Evolutionary conservation across 2,113 vertebrate species (phyloP), one percentile per base, ranked within the genome.

Genomic region (Neodon shergylaensis): DNA sequence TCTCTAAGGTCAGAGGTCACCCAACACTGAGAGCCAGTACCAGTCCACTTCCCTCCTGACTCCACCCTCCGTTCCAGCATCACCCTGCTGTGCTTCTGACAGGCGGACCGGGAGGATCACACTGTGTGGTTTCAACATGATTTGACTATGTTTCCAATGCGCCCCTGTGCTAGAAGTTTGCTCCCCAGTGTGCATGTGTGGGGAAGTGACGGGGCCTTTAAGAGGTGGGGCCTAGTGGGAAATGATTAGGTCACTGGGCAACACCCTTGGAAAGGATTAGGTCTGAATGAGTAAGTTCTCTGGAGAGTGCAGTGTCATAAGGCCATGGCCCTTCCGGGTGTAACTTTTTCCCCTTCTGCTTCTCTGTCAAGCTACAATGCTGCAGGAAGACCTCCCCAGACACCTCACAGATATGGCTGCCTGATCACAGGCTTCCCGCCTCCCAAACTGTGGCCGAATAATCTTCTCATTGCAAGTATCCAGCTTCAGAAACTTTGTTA

Each of bases 31-130:
- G 13, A 39, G 11, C 13, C 10, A 76, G 90, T 0, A 42, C 17
- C 44, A 19, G 21, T 17, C 63, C 78, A 22, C 52, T 52, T 73
- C 5, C 22, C 24, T 85, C n/a, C 21, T 0, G 1, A 73, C 5
- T 14, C 22, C 26, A 7, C 19, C 36, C n/a, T 79, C 49, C 5
- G 11, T 31, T 33, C 12, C 44, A 26, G 28, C 31, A 7, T 33
- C 54, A 33, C 44, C 74, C 7, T 44, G 14, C 21, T n/a, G 9
- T 19, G 1, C 3, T 9, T 54, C 39, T 82, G 36, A 73, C 28
- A 36, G 7, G 33, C 8, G 4, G 22, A 72, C 22, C 0, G 16
- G 10, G 4, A 58, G 24, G 10, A 2, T n/a, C 12, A 8, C 19
- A 14, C 9, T 39, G 9, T 70, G n/a, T 47, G 49, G 21, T 73